phyloP scores from a whole-genome alignment of 2,113 vertebrate genomes.

The Pantherophis guttatus region DNA sequence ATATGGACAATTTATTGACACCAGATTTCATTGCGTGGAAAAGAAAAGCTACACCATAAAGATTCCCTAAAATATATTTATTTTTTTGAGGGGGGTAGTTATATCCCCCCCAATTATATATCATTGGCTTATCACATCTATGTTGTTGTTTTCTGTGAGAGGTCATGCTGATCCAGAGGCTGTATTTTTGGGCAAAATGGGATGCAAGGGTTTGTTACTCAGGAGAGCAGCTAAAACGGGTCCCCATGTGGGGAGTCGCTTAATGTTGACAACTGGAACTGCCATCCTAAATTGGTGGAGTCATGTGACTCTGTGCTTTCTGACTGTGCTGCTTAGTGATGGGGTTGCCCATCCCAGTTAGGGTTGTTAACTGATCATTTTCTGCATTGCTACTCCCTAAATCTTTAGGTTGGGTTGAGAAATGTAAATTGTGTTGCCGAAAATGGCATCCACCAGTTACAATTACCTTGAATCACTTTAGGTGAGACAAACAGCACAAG shows the following conservation, averaged over 20 bases:
- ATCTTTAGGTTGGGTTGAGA: not conserved
- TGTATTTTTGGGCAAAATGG: not conserved
- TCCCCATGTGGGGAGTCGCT: not conserved
- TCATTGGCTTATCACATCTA: not conserved
- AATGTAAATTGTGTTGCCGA: not conserved
- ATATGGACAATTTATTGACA: not conserved
- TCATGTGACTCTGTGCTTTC: not conserved
- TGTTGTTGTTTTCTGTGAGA: not conserved
- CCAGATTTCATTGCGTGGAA: not conserved
- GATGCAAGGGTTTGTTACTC: not conserved
- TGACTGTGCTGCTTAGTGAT: not conserved
- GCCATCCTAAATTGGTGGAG: not conserved
- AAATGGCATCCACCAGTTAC: not conserved
- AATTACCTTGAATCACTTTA: not conserved
- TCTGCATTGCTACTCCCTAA: not conserved
- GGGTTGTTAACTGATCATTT: not conserved
- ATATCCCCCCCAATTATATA: not conserved
- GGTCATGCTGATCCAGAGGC: not conserved
- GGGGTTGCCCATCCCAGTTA: not conserved
- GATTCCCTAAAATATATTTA: not conserved
- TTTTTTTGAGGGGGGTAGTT: too few relatives aligned
- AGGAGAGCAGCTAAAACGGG: not conserved
- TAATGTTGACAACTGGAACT: not conserved
- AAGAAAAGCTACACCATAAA: not conserved
- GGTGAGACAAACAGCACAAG: not conserved